phyloP scores from a whole-genome alignment of 2,797 vertebrate genomes.

The Galaxias olidus region DNA sequence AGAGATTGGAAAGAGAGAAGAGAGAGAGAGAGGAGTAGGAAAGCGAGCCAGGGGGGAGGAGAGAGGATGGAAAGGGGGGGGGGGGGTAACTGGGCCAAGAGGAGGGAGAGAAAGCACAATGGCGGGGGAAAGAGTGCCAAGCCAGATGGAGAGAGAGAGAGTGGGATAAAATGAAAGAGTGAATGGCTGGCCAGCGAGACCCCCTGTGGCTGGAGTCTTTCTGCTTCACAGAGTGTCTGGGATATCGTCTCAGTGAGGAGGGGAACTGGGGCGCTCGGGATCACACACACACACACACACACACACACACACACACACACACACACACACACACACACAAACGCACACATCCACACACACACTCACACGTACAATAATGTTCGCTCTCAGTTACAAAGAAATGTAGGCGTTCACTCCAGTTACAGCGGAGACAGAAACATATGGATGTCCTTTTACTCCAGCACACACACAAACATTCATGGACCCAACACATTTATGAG shows the following conservation, averaged over 20 bases:
- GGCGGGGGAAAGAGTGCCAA: neutral
- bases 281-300: conserved; percentile 25
- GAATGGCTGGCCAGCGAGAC: neutral
- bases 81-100: no score
- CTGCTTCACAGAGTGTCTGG: neutral
- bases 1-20: neutral
- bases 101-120: no score
- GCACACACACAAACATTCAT: neutral
- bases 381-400: neutral
- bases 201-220: neutral
- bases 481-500: no score
- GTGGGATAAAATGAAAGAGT: neutral
- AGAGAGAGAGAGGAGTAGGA: neutral
- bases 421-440: neutral
- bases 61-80: neutral
- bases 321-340: conserved; percentile 5
- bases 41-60: neutral
- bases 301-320: conserved; percentile 1
- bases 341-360: neutral
- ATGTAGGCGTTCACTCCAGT: neutral
- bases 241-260: neutral
- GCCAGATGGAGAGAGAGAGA: neutral
- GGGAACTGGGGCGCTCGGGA: conserved; percentile 37
- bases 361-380: neutral
- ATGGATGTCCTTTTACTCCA: neutral